Evolutionary conservation across 2,113 vertebrate genomes (phyloP).

Genomic region (Poeciliopsis turrubarensis): DNA sequence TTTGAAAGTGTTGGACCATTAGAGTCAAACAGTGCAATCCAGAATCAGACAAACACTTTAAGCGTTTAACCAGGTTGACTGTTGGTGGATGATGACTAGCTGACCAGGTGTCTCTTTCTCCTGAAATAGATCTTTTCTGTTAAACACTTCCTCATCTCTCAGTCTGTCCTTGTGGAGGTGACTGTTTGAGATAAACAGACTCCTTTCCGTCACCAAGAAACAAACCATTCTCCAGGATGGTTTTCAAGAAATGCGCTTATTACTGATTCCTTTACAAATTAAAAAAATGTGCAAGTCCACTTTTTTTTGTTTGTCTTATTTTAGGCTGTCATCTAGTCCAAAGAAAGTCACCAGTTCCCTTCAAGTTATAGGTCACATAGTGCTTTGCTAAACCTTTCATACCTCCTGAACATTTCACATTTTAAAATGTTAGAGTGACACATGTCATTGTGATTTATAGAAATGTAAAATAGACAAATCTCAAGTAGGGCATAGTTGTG

Average conservation of each 20-base stretch:
- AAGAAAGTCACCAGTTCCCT: too few species aligned
- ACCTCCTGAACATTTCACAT: too few species aligned
- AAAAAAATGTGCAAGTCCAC: too few species aligned
- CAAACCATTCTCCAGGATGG: too few species aligned
- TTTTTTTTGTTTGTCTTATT: too few species aligned
- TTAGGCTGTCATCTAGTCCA: too few species aligned
- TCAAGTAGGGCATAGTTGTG: not conserved
- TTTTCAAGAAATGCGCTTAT: not conserved
- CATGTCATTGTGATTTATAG: not conserved
- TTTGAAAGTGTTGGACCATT: not conserved
- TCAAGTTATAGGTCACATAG: too few species aligned
- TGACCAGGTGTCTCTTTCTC: slow-evolving; percentile 9
- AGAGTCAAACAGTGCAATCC: not conserved
- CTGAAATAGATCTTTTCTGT: slow-evolving; percentile 26
- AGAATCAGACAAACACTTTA: not conserved
- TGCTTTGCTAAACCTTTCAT: too few species aligned
- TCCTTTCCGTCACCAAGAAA: not conserved
- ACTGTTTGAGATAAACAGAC: slow-evolving; percentile 2
- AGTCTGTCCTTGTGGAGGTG: not conserved
- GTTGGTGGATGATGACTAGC: slow-evolving; percentile 19
- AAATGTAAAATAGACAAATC: not conserved
- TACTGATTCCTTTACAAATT: not conserved
- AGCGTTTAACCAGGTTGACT: slow-evolving; percentile 29
- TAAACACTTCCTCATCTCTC: not conserved
- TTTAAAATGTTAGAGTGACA: too few species aligned